Evolutionary conservation across 23 tunicate genomes (phyloP).

Genomic region (Halocynthia roretzi): DNA sequence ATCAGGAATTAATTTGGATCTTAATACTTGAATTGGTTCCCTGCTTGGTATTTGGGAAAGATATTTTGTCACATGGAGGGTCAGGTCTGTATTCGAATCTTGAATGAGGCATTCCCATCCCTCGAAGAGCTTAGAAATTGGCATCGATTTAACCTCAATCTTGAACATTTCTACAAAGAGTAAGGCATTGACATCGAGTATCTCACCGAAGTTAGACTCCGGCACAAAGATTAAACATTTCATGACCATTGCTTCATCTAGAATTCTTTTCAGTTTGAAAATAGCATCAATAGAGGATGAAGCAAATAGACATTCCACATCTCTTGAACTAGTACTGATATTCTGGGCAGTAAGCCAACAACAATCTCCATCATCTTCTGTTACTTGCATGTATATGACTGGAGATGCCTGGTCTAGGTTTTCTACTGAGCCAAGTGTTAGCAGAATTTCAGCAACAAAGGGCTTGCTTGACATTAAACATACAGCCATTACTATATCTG

Average conservation of each 20-base stretch:
- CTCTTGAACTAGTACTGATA: too few relatives aligned
- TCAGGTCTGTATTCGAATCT: background rate
- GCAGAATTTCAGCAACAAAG: too few relatives aligned
- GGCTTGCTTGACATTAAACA: too few relatives aligned
- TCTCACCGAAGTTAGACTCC: background rate
- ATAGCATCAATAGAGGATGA: background rate
- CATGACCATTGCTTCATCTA: background rate
- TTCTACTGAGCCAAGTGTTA: too few relatives aligned
- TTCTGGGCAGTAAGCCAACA: too few relatives aligned
- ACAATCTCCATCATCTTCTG: too few relatives aligned
- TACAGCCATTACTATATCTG: too few relatives aligned
- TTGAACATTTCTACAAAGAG: background rate
- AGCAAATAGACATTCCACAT: too few relatives aligned
- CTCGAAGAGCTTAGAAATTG: background rate
- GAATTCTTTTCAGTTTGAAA: background rate
- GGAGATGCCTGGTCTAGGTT: too few relatives aligned
- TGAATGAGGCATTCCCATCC: background rate
- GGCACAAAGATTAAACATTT: background rate
- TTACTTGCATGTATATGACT: too few relatives aligned
- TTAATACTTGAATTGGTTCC: slow-evolving; percentile 5
- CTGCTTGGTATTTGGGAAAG: background rate
- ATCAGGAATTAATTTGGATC: slow-evolving; percentile 43
- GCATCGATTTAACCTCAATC: background rate
- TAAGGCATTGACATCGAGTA: background rate
- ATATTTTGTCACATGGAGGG: background rate